Evolutionary conservation across 2,888 invertebrate species (phyloP).

Genomic region (Plebejus melissa): DNA sequence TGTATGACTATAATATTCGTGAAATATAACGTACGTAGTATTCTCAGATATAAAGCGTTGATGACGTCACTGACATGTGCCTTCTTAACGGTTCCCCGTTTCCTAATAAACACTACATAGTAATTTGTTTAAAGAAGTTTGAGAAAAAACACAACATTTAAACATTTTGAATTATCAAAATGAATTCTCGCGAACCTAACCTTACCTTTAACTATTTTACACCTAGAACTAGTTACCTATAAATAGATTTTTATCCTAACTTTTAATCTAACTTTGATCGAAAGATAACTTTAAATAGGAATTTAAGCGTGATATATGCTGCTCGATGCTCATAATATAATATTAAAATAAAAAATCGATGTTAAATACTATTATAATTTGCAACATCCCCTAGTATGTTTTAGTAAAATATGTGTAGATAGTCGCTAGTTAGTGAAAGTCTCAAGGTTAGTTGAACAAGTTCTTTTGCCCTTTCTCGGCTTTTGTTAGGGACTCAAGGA

Average conservation of each 20-base stretch:
- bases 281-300: no score
- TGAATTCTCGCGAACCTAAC: slow-evolving; percentile 29
- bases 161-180: background rate
- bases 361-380: background rate
- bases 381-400: slow-evolving; percentile 35
- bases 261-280: no score
- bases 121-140: background rate
- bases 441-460: slow-evolving; percentile 71
- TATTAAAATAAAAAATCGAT: background rate
- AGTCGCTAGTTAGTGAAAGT: slow-evolving; percentile 76
- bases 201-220: no score
- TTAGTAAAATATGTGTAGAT: slow-evolving; percentile 58
- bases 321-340: no score
- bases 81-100: slow-evolving; percentile 77
- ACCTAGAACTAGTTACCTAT: no score
- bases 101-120: slow-evolving; percentile 52
- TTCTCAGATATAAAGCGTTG: slow-evolving; percentile 67
- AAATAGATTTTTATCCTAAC: no score
- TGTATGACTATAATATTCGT: slow-evolving; percentile 63
- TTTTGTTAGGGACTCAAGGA: slow-evolving; percentile 76
- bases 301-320: no score
- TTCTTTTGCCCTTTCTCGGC: slow-evolving; percentile 77
- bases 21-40: slow-evolving; percentile 31
- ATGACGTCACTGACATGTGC: slow-evolving; percentile 78
- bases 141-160: background rate